Conservation (phyloP, 2,888 invertebrate genomes). For the Melanostoma scalare region DNA sequence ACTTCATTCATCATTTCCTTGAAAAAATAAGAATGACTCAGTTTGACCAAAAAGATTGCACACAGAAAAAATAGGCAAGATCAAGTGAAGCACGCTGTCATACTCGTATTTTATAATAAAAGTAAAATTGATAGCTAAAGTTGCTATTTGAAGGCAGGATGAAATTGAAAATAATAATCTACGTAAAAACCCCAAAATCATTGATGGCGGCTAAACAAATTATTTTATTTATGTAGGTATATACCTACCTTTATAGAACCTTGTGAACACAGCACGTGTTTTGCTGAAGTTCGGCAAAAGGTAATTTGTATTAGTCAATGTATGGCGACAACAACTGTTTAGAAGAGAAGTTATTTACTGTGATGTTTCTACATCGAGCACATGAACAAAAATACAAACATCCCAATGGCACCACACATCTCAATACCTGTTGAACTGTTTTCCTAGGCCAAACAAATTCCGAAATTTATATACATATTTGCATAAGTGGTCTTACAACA, state of each 20-base stretch:
- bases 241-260: neutral
- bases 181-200: too few relatives aligned
- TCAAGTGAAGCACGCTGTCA: too few relatives aligned
- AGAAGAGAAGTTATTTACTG: constrained; percentile 47
- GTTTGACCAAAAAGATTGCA: too few relatives aligned
- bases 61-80: too few relatives aligned
- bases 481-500: constrained; percentile 64
- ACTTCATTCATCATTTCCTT: too few relatives aligned
- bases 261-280: constrained; percentile 37
- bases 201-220: too few relatives aligned
- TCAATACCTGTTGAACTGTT: constrained; percentile 69
- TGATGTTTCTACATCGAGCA: constrained; percentile 64
- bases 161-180: too few relatives aligned
- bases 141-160: too few relatives aligned
- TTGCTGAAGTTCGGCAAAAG: constrained; percentile 28
- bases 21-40: too few relatives aligned
- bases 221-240: too few relatives aligned
- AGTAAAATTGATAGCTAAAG: too few relatives aligned
- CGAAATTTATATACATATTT: constrained; percentile 59
- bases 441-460: constrained; percentile 64
- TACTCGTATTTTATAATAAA: too few relatives aligned
- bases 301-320: constrained; percentile 27
- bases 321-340: constrained; percentile 52
- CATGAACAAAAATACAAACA: constrained; percentile 47
- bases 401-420: constrained; percentile 31